phyloP scores from a whole-genome alignment of 2,888 invertebrate species.

The Didymodactylos carnosus region DNA sequence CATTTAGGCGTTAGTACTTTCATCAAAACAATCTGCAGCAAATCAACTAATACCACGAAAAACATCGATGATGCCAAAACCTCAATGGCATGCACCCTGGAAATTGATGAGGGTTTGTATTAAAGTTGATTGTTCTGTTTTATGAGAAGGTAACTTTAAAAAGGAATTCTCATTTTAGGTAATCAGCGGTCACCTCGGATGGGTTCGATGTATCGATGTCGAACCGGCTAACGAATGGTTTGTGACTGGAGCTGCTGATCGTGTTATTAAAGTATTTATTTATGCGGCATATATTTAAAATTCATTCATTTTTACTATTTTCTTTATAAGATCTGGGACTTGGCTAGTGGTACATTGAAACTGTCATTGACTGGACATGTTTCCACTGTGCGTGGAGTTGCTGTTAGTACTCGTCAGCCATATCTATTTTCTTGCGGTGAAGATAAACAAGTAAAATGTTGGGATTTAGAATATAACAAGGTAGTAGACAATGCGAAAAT shows the following conservation, averaged over 20 bases:
- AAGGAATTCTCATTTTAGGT: no score
- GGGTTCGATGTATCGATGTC: conserved; percentile 89
- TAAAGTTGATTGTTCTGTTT: no score
- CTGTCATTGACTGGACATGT: conserved; percentile 94
- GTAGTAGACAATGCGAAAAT: no score
- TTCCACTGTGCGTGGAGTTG: conserved; percentile 82
- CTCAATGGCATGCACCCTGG: conserved; percentile 98
- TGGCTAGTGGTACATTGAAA: conserved; percentile 80
- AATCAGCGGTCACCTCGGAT: conserved; percentile 76
- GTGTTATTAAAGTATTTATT: conserved; percentile 60
- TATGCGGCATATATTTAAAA: not conserved
- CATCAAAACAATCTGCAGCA: not conserved
- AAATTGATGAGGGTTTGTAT: conserved; percentile 61
- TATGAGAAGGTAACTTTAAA: no score
- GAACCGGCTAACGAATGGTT: conserved; percentile 95
- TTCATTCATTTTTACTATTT: conserved; percentile 29
- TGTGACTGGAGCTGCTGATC: conserved; percentile 77
- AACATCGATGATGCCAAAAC: conserved; percentile 69
- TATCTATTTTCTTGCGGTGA: conserved; percentile 97
- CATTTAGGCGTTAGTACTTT: no score
- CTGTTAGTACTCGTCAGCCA: conserved; percentile 78
- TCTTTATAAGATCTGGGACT: conserved; percentile 61
- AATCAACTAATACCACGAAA: no score
- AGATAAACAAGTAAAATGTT: conserved; percentile 95
- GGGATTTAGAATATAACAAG: conserved; percentile 98